phyloP scores from a whole-genome alignment of 2,113 vertebrate genomes.

The Elephas maximus region DNA sequence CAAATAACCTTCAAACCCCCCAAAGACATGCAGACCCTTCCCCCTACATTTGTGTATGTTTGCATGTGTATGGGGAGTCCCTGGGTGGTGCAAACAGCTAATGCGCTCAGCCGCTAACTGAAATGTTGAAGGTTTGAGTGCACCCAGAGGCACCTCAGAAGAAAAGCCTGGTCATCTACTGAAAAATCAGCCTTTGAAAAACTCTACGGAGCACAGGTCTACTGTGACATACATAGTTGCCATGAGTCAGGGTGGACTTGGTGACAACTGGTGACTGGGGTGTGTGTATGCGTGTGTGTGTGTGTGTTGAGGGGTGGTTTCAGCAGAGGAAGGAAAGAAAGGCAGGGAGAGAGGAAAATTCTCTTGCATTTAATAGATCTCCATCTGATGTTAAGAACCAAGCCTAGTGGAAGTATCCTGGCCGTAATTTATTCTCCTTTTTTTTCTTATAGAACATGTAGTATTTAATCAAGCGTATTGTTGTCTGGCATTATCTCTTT shows the following conservation, averaged over 20 bases:
- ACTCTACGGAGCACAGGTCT: not conserved
- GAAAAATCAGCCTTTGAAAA: not conserved
- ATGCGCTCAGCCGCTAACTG: not conserved
- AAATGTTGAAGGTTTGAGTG: not conserved
- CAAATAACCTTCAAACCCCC: constrained; percentile 66
- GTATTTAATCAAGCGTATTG: constrained; percentile 15
- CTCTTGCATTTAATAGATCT: constrained; percentile 64
- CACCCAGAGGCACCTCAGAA: not conserved
- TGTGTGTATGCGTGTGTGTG: constrained; percentile 50
- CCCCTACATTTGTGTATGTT: not conserved
- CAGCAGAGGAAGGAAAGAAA: not conserved
- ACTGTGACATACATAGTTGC: not conserved
- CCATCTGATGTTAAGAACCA: constrained; percentile 68
- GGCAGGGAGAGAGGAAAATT: not conserved
- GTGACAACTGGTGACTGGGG: not conserved
- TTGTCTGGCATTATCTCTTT: constrained; percentile 53
- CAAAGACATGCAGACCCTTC: constrained; percentile 60
- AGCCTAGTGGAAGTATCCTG: constrained; percentile 50
- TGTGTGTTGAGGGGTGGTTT: not conserved
- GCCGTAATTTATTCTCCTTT: constrained; percentile 48
- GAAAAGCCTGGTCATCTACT: not conserved
- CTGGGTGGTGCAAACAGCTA: not conserved
- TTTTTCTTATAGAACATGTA: constrained; percentile 46
- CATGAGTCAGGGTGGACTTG: not conserved
- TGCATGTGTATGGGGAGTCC: not conserved